Percentiles rank a stretch among this genome's conserved stretches.
Conservation (phyloP, 2,888 invertebrate species). For the Macrostomum cliftonense region DNA sequence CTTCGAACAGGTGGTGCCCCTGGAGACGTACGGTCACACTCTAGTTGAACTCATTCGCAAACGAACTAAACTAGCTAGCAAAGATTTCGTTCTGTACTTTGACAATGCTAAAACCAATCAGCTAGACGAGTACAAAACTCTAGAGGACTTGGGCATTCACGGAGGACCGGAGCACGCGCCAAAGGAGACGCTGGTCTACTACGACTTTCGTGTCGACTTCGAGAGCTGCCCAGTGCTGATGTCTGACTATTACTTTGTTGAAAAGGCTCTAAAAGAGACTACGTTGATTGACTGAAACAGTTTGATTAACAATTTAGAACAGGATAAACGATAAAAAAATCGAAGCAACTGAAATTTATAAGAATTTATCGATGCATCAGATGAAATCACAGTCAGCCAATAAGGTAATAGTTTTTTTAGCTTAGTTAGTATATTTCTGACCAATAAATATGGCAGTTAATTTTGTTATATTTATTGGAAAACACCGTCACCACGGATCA, state of each 20-base stretch:
- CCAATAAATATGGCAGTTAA: too few species aligned
- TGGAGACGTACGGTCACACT: conserved; percentile 22
- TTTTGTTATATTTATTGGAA: too few species aligned
- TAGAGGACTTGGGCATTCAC: conserved; percentile 24
- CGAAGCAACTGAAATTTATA: too few species aligned
- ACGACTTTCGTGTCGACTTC: conserved; percentile 31
- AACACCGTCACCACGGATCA: too few species aligned
- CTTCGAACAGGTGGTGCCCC: conserved; percentile 22
- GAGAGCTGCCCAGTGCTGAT: conserved; percentile 27
- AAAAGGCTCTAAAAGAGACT: conserved; percentile 11
- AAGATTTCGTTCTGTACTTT: conserved; percentile 24
- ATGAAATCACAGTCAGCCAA: too few species aligned
- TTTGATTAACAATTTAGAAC: too few species aligned
- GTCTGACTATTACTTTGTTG: conserved; percentile 31
- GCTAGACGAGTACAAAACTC: conserved; percentile 18
- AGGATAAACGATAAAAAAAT: too few species aligned
- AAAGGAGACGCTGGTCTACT: conserved; percentile 22
- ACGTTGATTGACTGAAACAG: too few species aligned
- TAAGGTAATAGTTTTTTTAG: too few species aligned
- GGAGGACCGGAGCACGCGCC: conserved; percentile 23
- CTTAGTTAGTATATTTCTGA: too few species aligned
- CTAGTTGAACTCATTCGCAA: conserved; percentile 23
- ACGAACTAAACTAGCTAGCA: conserved; percentile 21
- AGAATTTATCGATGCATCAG: too few species aligned
- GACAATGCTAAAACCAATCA: conserved; percentile 22